Evolutionary conservation across 2,888 invertebrate species (phyloP).

Genomic region (Ormyrus pomaceus): DNA sequence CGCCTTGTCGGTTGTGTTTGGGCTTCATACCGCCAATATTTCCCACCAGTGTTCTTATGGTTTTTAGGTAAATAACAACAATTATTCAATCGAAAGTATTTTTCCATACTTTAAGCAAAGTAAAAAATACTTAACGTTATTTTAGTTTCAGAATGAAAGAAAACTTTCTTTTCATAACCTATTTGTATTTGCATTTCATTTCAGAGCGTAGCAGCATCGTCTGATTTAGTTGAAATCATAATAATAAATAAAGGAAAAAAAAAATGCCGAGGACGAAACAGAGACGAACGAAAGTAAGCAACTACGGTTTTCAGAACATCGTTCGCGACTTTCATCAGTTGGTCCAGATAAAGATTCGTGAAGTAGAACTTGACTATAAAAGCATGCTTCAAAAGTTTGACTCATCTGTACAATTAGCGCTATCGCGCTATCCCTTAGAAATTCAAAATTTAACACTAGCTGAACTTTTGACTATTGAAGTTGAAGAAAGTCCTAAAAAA

Average conservation of each 20-base stretch:
- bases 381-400: conserved; percentile 59
- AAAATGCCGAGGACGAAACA: conserved; percentile 70
- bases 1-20: conserved; percentile 31
- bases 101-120: neutral
- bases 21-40: conserved; percentile 37
- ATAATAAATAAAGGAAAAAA: conserved; percentile 6
- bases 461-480: conserved; percentile 56
- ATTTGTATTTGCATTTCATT: conserved; percentile 15
- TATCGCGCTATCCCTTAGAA: conserved; percentile 62
- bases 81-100: too few species aligned
- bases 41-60: neutral
- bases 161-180: neutral
- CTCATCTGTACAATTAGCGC: conserved; percentile 58
- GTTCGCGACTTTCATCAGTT: conserved; percentile 65
- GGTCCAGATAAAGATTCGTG: conserved; percentile 58
- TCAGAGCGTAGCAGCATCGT: conserved; percentile 9
- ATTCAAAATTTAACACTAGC: conserved; percentile 64
- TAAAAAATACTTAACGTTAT: too few species aligned
- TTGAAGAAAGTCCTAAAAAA: conserved; percentile 48
- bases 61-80: conserved; percentile 32
- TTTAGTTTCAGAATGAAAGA: neutral
- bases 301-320: conserved; percentile 59
- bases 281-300: conserved; percentile 59
- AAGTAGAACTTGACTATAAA: conserved; percentile 62
- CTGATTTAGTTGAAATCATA: neutral